Percentiles rank a stretch among this genome's conserved stretches.
Evolutionary conservation across 1,140 invertebrate species (phyloP).

Genomic region (Theocolax elegans): DNA sequence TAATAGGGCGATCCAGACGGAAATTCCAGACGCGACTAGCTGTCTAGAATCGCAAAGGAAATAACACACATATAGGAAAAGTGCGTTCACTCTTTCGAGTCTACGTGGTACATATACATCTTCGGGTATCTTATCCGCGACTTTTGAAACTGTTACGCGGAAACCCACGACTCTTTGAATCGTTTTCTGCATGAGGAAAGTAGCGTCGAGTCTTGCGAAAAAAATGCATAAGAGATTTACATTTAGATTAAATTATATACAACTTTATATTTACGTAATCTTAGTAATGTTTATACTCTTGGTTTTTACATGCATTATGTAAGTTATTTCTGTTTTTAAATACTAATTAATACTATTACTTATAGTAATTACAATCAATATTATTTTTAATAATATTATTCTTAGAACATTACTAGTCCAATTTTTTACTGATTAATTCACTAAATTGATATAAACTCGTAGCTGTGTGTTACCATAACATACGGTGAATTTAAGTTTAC

Average conservation of each 20-base stretch:
- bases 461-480: too few relatives aligned
- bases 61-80: neutral
- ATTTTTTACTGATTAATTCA: too few relatives aligned
- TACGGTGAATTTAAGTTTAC: too few relatives aligned
- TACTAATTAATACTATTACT: too few relatives aligned
- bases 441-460: too few relatives aligned
- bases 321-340: too few relatives aligned
- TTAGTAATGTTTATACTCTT: too few relatives aligned
- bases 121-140: neutral
- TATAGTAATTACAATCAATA: too few relatives aligned
- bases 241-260: constrained; percentile 29
- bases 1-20: neutral
- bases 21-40: constrained; percentile 16
- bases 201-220: neutral
- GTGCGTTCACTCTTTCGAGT: neutral
- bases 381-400: too few relatives aligned
- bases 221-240: constrained; percentile 33
- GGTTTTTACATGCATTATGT: too few relatives aligned
- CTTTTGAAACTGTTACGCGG: constrained; percentile 13
- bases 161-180: neutral
- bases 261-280: too few relatives aligned
- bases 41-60: constrained; percentile 14
- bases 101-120: neutral
- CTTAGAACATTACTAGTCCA: too few relatives aligned
- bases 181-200: neutral